Percentiles rank a stretch among this genome's conserved stretches.
These are phyloP conservation scores for Eufriesea mexicana DNA, from an alignment of 1,140 invertebrate species.

Conservation along the genomic window DNA sequence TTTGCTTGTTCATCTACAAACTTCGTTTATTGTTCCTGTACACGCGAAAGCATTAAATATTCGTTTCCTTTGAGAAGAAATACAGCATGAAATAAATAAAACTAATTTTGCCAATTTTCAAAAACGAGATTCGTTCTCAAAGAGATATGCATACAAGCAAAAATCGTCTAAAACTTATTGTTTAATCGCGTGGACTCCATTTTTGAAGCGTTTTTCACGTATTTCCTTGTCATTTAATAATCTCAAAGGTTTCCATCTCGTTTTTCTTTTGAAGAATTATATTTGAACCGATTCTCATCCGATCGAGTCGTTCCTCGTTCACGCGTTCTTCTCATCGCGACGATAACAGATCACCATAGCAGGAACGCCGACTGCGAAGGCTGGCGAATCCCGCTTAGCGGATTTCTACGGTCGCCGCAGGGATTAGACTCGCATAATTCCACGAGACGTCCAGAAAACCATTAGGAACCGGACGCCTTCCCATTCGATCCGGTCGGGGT, in stretches of 20 bases:
- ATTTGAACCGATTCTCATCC: not conserved
- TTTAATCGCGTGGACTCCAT: not conserved
- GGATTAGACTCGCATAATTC: constrained; percentile 47
- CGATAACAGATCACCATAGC: not conserved
- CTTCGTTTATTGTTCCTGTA: no score
- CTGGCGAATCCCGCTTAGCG: constrained; percentile 36
- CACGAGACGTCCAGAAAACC: constrained; percentile 37
- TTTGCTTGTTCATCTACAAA: no score
- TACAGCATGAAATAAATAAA: no score
- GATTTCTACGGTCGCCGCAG: constrained; percentile 28
- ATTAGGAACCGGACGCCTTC: constrained; percentile 22
- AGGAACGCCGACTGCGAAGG: not conserved
- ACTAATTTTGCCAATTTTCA: no score
- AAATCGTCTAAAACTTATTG: no score
- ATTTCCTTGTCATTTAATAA: not conserved
- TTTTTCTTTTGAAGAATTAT: no score
- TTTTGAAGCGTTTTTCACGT: not conserved
- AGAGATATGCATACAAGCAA: no score
- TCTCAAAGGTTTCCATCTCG: not conserved
- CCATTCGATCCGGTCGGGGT: constrained; percentile 6
- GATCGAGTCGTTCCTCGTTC: not conserved
- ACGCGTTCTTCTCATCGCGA: not conserved
- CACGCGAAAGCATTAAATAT: no score
- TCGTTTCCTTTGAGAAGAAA: no score
- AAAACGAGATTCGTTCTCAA: no score